These are phyloP conservation scores for Bos javanicus DNA, from an alignment of 2,113 vertebrate species.

Conservation along the genomic window DNA sequence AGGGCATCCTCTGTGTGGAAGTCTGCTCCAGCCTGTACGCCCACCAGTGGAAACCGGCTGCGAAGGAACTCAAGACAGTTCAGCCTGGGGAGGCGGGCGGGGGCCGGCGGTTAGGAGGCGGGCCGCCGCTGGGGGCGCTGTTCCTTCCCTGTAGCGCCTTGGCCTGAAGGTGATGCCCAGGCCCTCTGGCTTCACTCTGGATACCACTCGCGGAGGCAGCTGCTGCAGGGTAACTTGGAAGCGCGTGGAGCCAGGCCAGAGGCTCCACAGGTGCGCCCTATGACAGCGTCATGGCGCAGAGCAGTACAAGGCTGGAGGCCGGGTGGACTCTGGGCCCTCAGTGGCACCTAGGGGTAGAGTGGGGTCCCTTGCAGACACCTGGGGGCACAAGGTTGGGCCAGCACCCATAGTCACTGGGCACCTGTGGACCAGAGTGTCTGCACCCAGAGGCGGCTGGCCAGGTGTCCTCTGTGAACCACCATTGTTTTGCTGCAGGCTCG, in stretches of 20 bases:
- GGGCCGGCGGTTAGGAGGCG: not conserved
- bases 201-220: not conserved
- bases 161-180: not conserved
- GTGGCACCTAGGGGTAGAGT: too few relatives aligned
- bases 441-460: not conserved
- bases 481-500: not conserved
- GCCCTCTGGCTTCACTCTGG: not conserved
- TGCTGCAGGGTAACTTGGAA: not conserved
- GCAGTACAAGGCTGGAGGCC: not conserved
- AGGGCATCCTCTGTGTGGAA: not conserved
- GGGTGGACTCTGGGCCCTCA: not conserved
- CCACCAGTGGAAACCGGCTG: not conserved
- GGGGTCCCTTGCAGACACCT: not conserved
- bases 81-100: not conserved
- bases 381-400: not conserved
- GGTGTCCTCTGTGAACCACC: not conserved
- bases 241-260: not conserved
- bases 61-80: not conserved
- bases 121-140: not conserved
- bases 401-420: not conserved
- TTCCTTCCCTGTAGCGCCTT: not conserved
- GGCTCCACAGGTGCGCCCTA: not conserved
- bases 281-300: fast-evolving
- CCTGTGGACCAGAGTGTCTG: not conserved
- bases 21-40: not conserved